These are phyloP conservation scores for Lepus timidus DNA, from an alignment of 2,113 vertebrate genomes.

Conservation along the genomic window DNA sequence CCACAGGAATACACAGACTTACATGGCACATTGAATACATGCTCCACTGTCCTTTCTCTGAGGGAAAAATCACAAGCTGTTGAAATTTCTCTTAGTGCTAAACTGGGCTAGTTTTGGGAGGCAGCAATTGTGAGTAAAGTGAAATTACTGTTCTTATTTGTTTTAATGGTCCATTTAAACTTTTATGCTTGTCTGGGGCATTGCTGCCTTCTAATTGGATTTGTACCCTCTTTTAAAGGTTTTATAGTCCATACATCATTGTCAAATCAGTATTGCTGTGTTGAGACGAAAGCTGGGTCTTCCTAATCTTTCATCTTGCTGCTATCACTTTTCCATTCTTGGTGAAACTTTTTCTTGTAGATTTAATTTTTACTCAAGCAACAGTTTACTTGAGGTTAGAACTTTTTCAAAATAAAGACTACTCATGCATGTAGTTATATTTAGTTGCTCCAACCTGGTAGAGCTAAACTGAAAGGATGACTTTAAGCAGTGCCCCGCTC, in stretches of 20 bases:
- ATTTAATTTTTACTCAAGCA: slow-evolving; percentile 24
- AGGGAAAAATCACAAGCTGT: neutral
- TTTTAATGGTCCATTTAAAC: neutral
- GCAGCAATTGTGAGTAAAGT: neutral
- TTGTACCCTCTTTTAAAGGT: neutral
- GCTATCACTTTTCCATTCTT: neutral
- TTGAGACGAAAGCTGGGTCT: neutral
- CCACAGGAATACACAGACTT: neutral
- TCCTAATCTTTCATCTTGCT: neutral
- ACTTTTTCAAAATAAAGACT: slow-evolving; percentile 45
- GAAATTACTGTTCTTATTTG: neutral
- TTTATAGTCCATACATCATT: neutral
- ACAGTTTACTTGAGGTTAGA: neutral
- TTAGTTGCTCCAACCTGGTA: slow-evolving; percentile 33
- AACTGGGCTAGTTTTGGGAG: neutral
- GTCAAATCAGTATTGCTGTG: neutral
- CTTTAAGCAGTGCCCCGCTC: neutral
- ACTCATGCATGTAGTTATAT: neutral
- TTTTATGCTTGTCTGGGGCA: neutral
- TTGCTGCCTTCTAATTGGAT: neutral
- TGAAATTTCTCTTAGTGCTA: neutral
- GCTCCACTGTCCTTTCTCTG: neutral
- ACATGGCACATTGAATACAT: neutral
- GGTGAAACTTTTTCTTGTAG: neutral
- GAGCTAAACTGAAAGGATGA: slow-evolving; percentile 45